These are phyloP conservation scores for Paramisgurnus dabryanus DNA, from an alignment of 2,113 vertebrate species.

Conservation along the genomic window DNA sequence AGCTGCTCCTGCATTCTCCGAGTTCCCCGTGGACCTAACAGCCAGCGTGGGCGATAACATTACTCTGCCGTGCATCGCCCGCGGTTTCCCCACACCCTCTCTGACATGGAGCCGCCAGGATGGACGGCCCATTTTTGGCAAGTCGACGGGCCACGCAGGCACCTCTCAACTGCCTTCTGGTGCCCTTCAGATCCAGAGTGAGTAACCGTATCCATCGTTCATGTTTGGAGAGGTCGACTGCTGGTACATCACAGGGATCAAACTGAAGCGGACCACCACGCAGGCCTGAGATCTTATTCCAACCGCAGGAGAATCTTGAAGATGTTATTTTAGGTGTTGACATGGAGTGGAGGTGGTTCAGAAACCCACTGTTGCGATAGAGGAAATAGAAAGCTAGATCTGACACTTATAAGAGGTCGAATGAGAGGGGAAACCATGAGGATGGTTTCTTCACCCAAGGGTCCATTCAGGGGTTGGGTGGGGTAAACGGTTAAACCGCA, in stretches of 20 bases:
- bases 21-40: slow-evolving; percentile 69
- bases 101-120: slow-evolving; percentile 81
- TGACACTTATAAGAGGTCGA: not conserved
- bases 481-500: slow-evolving; percentile 28
- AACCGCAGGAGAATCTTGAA: not conserved
- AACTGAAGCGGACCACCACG: not conserved
- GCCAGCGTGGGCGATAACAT: slow-evolving; percentile 75
- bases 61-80: slow-evolving; percentile 73
- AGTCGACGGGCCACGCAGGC: slow-evolving; percentile 32
- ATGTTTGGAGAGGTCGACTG: not conserved
- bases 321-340: slow-evolving; percentile 28
- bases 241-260: not conserved
- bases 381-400: not conserved
- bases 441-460: not conserved
- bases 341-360: not conserved
- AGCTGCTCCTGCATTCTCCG: slow-evolving; percentile 80
- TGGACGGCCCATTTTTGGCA: slow-evolving; percentile 61
- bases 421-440: not conserved
- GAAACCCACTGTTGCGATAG: slow-evolving; percentile 2
- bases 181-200: slow-evolving; percentile 83
- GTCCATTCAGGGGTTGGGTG: slow-evolving; percentile 5
- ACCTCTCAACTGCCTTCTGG: slow-evolving; percentile 68
- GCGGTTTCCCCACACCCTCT: slow-evolving; percentile 74
- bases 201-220: slow-evolving; percentile 62
- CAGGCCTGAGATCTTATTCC: not conserved